These are phyloP conservation scores for Gadopsis marmoratus DNA, from an alignment of 2,797 vertebrate genomes.

Conservation along the genomic window DNA sequence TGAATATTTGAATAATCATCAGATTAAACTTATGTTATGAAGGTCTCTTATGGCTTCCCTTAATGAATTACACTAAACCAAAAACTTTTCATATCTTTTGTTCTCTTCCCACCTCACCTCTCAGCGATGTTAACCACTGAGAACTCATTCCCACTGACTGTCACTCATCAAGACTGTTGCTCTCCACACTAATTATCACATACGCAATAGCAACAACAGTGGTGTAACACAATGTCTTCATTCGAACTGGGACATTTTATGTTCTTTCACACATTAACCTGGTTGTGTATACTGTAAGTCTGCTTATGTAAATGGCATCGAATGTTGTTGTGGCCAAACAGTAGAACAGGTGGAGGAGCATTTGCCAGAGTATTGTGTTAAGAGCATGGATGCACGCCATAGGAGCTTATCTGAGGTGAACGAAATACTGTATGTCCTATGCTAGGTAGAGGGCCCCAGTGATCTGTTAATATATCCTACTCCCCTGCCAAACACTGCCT, in stretches of 20 bases:
- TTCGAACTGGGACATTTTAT: slow-evolving; percentile 5
- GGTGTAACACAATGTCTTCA: background rate
- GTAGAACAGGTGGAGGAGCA: slow-evolving; percentile 49
- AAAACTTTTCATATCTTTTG: background rate
- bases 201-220: background rate
- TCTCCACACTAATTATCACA: slow-evolving; percentile 16
- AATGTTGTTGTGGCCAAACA: slow-evolving; percentile 43
- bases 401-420: slow-evolving; percentile 50
- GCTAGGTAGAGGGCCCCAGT: slow-evolving; percentile 28
- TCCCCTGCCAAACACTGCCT: slow-evolving; percentile 31
- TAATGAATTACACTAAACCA: background rate
- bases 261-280: slow-evolving; percentile 32
- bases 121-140: background rate
- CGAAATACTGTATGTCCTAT: slow-evolving; percentile 45
- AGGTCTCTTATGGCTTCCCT: background rate
- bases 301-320: slow-evolving; percentile 32
- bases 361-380: slow-evolving; percentile 57
- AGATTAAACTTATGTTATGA: background rate
- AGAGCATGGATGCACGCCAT: slow-evolving; percentile 55
- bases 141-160: background rate
- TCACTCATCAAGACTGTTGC: background rate
- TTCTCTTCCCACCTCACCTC: background rate
- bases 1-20: slow-evolving; percentile 36
- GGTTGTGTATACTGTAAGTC: slow-evolving; percentile 32
- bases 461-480: slow-evolving; percentile 57